Evolutionary conservation across 2,113 vertebrate genomes (phyloP), one percentile per base, ranked within the genome.

Genomic region (Climacteris rufus): DNA sequence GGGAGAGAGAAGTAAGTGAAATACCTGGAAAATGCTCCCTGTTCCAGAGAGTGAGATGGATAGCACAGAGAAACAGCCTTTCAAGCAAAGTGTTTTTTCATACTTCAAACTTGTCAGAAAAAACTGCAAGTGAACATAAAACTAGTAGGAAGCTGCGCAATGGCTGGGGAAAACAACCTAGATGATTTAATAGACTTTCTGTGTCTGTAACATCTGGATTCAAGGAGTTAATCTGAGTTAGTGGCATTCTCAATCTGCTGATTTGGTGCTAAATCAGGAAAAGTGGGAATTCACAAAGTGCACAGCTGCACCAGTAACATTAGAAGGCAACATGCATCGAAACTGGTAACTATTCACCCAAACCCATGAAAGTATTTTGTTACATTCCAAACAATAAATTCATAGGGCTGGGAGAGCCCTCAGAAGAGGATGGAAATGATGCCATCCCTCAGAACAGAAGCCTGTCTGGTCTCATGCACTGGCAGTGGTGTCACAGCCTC

Each of bases 391-490:
- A 7, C 31, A 31, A 17, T 20, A 30, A 37, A 53, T 27, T 19
- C 2, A 1, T 10, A 0, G 1, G 31, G 10, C 8, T 42, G 45
- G 37, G 45, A 69, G 35, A 65, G 40, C 39, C 35, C 50, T 70
- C 30, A 31, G 35, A 50, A 44, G 22, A 28, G 35, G 25, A 33
- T 30, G 44, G 53, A 22, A 39, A 10, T 0, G 6, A 27, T 40
- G 10, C 68, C 16, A 10, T 39, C 7, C 7, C 40, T 39, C 22
- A 2, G 70, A 33, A 18, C 33, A 52, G 33, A 4, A 13, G 2
- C 13, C 23, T 52, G 19, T 37, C 42, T 23, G 31, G 4, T 45
- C 16, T 27, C 0, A 0, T 39, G 14, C 59, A 3, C 3, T 19
- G 75, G 31, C 24, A 31, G 17, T 20, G 68, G 9, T 4, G 42